Base-by-base conservation (phyloP, 2,113 vertebrate species). In the Osmerus eperlanus region DNA sequence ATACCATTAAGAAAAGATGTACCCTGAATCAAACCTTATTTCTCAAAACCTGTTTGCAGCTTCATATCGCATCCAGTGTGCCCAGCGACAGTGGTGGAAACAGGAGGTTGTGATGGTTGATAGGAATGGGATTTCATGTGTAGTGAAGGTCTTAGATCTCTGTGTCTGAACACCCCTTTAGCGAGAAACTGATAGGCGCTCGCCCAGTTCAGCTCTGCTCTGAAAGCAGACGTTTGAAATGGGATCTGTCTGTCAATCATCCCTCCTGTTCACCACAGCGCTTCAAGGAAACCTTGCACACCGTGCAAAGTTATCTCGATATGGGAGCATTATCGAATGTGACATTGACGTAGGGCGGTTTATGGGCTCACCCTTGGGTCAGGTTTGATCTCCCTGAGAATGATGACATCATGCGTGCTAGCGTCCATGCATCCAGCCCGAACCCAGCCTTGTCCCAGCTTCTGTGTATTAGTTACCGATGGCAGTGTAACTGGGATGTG, bases 291-390 rank as follows among this genome's bases (percentile, higher is more conserved):
- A 73, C 41, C 53, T 54, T 16, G 32, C 32, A 36, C 53, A 56
- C 25, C 4, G 64, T 58, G 73, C 76, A 12, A 71, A 67, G 32
- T 78, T 72, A 55, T 72, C 2, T 51, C 68, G 62, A 25, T n/a
- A 54, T 15, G 16, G 16, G 53, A 15, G 53, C 53, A 54, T 18
- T 12, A 54, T 14, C 1, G 4, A 54, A 54, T 13, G 16, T 54
- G 15, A 54, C 14, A 0, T 67, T 59, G 56, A 72, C 32, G 32
- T 36, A 47, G 41, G 9, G 41, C 41, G 7, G 41, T 12, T 25
- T 62, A 0, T 25, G 51, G 14, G 59, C 60, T 61, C 16, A 47
- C 60, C 18, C 36, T 66, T 13, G 41, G 41, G 41, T 12, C 51
- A 52, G n/a, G 51, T 14, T 47, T 15, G 41, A 19, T 23, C 25